Evolutionary conservation across 2,797 vertebrate genomes (phyloP).

Genomic region (Microctenopoma steveboyesi): DNA sequence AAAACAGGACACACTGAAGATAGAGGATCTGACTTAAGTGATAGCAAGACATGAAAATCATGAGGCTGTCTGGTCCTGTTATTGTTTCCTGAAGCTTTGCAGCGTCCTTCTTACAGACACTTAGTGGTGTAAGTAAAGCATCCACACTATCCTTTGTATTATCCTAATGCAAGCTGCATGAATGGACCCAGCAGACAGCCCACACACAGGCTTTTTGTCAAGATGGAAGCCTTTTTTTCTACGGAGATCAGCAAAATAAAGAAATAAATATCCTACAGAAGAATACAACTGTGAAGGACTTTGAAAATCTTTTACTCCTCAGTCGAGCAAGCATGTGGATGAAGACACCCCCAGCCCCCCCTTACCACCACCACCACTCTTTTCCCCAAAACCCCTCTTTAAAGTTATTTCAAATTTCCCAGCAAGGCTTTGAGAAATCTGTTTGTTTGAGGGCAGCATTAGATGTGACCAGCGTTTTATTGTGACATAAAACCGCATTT

Average conservation of each 20-base stretch:
- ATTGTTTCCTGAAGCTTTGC: constrained; percentile 23
- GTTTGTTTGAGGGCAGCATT: constrained; percentile 99
- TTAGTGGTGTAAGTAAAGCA: constrained; percentile 52
- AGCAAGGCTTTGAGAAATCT: constrained; percentile 99
- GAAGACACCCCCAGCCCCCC: constrained; percentile 89
- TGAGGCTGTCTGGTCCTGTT: background rate
- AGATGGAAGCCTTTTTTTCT: constrained; percentile 83
- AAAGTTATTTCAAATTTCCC: constrained; percentile 99
- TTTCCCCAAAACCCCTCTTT: constrained; percentile 90
- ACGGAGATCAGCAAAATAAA: constrained; percentile 86
- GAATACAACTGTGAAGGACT: constrained; percentile 89
- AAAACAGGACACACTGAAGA: constrained; percentile 52
- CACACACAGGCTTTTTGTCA: constrained; percentile 81
- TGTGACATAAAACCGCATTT: constrained; percentile 99
- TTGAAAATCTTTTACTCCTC: constrained; percentile 91
- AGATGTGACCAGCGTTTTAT: constrained; percentile 99
- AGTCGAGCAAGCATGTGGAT: constrained; percentile 96
- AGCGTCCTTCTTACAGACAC: constrained; percentile 33
- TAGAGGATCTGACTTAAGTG: constrained; percentile 23
- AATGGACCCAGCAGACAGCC: constrained; percentile 76
- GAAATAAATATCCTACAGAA: constrained; percentile 80
- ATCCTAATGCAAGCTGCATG: constrained; percentile 76
- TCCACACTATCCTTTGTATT: constrained; percentile 72
- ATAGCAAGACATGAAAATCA: background rate
- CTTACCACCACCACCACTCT: constrained; percentile 82